Base-by-base conservation (phyloP, 2,797 vertebrate species). In the Pseudocheirus occidentalis region DNA sequence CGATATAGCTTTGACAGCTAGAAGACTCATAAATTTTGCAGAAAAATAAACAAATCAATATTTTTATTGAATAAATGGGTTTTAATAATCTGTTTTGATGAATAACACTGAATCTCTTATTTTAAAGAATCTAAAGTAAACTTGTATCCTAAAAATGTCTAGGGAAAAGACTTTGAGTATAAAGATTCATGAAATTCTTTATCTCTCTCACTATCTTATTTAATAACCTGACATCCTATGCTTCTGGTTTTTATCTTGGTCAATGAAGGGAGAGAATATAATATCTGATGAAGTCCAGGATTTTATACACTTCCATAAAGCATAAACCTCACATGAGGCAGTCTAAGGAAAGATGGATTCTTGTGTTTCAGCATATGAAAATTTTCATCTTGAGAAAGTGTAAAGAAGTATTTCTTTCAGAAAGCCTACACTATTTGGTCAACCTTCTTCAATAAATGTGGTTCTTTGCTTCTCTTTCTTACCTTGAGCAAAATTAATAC, bases 401-500 rank as follows among this genome's bases (percentile, higher is more conserved):
- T 34, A 97, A 93, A 92, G 66, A 50, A 92, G 93, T 21, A 10
- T 55, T 91, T 55, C 90, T 62, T 9, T 34, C 55, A 92, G 66
- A 94, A 93, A 93, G 94, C 95, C 91, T 14, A 2, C 7, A 18
- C 89, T 94, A 94, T 91, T 53, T 92, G 73, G 55, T 92, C 55
- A 14, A 3, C 18, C 18, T 81, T 81, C 18, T 46, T 81, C 66
- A 81, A 24, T 24, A 46, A 81, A 46, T 81, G n/a, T 62, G 2
- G n/a, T 81, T 81, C 18, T 81, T 6, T 40, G 40, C 18, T 16
- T 73, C 66, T 40, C 18, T 46, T 81, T 81, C n/a, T 81, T 81
- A 40, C 16, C n/a, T 46, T 40, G 7, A 81, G n/a, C 66, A 81
- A 46, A 81, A 46, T 9, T 24, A 81, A 10, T 81, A 18, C 46